These are phyloP conservation scores for Limosa lapponica DNA, from an alignment of 2,797 vertebrate genomes.

Conservation along the genomic window DNA sequence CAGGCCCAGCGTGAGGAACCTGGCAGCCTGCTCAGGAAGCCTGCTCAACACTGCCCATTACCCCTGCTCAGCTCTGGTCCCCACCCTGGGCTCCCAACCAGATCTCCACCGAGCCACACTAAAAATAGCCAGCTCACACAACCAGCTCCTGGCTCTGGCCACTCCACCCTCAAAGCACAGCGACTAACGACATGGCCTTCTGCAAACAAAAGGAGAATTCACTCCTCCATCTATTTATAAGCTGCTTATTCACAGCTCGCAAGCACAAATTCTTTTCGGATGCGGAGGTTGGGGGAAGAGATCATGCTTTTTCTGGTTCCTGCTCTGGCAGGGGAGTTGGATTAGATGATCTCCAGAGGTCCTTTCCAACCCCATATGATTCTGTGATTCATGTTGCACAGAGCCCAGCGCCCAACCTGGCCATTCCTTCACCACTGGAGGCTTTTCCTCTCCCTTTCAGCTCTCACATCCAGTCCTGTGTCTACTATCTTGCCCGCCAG, in stretches of 20 bases:
- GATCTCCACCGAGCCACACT: slow-evolving; percentile 22
- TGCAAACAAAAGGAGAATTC: slow-evolving; percentile 57
- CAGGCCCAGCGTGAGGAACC: neutral
- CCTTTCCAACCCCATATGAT: too few relatives aligned
- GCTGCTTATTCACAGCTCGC: slow-evolving; percentile 55
- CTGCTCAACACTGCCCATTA: slow-evolving; percentile 10
- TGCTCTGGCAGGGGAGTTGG: too few relatives aligned
- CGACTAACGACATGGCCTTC: neutral
- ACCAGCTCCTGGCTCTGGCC: slow-evolving; percentile 21
- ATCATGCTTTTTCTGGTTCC: neutral
- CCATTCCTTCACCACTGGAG: neutral
- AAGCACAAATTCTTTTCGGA: slow-evolving; percentile 44
- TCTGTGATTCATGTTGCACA: neutral
- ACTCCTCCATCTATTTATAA: slow-evolving; percentile 59
- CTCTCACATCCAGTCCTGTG: neutral
- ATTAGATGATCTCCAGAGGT: too few relatives aligned
- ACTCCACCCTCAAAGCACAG: slow-evolving; percentile 48
- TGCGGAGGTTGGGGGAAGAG: neutral
- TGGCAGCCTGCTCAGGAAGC: slow-evolving; percentile 1
- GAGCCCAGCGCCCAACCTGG: neutral
- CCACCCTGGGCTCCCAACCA: slow-evolving; percentile 34
- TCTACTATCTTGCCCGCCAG: neutral
- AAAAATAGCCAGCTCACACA: slow-evolving; percentile 59
- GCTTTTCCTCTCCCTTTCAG: neutral
- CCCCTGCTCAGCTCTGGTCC: neutral